phyloP scores from a whole-genome alignment of 2,113 vertebrate species.

The Tyrannus savana region DNA sequence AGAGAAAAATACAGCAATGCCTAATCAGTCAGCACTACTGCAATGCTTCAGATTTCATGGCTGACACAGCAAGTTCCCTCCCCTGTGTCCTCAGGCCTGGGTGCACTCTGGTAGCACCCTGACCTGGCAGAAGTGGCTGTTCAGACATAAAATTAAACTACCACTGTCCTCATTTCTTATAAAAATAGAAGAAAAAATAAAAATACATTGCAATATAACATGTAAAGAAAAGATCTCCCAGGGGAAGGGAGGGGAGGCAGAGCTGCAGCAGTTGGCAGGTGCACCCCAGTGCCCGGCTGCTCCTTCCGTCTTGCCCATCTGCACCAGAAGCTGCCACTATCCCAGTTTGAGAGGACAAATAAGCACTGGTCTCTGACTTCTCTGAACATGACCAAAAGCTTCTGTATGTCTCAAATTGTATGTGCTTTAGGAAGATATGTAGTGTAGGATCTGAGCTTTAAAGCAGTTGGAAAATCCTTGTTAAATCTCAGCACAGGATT shows the following conservation, averaged over 20 bases:
- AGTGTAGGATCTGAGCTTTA: background rate
- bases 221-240: background rate
- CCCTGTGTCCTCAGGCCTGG: background rate
- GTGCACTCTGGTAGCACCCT: background rate
- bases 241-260: background rate
- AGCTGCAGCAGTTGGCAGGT: background rate
- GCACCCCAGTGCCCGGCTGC: background rate
- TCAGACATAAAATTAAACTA: background rate
- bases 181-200: background rate
- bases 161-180: background rate
- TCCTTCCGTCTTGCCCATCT: background rate
- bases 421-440: background rate
- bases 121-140: background rate
- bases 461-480: conserved; percentile 7
- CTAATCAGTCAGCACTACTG: background rate
- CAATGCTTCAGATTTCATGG: background rate
- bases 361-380: background rate
- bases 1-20: background rate
- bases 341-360: background rate
- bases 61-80: background rate
- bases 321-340: background rate
- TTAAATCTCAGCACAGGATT: conserved; percentile 4
- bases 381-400: background rate
- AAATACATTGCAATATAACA: background rate
- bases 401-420: background rate